Evolutionary conservation across 2,888 invertebrate species (phyloP).

Genomic region (Isoperla grammatica): DNA sequence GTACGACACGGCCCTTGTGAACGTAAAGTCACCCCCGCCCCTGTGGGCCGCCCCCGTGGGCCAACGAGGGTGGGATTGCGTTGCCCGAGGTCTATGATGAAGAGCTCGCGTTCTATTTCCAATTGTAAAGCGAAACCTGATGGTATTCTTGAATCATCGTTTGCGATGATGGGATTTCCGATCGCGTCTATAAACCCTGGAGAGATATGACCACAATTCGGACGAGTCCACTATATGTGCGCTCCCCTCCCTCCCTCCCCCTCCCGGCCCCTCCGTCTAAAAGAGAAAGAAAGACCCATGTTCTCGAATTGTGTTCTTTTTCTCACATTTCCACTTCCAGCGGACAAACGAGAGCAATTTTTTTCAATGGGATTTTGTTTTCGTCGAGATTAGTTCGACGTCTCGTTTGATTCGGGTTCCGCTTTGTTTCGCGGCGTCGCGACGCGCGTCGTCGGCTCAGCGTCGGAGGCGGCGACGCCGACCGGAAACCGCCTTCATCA

Average conservation of each 20-base stretch:
- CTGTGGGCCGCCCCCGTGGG: background rate
- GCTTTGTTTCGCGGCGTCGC: conserved; percentile 8
- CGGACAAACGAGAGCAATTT: conserved; percentile 15
- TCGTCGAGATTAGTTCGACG: conserved; percentile 21
- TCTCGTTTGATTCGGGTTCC: conserved; percentile 10
- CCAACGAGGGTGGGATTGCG: too few species aligned
- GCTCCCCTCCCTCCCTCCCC: background rate
- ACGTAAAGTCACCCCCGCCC: background rate
- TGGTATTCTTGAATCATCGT: conserved; percentile 4
- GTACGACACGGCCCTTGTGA: too few species aligned
- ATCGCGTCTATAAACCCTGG: background rate
- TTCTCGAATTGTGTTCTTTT: background rate
- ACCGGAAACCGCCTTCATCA: too few species aligned
- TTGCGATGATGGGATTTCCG: conserved; percentile 8
- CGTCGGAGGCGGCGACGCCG: background rate
- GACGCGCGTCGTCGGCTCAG: background rate
- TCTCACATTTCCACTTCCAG: background rate
- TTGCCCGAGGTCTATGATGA: background rate
- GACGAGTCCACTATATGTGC: background rate
- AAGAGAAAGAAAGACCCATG: too few species aligned
- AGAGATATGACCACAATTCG: background rate
- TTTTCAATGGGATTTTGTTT: conserved; percentile 18
- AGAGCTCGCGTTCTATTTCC: conserved; percentile 2
- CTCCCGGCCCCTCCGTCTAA: background rate
- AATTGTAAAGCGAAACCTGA: conserved; percentile 6